These are phyloP conservation scores for Desmophyllum pertusum DNA, from an alignment of 92 coral and sea anemone genomes.

Conservation along the genomic window DNA sequence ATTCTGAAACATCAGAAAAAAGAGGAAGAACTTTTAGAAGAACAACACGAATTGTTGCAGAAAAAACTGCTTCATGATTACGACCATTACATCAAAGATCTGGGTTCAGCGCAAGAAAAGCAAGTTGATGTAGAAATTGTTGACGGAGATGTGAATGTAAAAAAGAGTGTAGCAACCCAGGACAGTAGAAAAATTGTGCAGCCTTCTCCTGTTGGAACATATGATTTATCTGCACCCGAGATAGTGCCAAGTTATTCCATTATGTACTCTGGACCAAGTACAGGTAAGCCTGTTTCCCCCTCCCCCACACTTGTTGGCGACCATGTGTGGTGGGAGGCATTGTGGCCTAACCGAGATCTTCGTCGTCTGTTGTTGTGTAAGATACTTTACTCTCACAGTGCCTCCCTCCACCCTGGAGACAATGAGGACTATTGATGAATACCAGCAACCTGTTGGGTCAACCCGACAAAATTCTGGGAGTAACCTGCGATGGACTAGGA, in stretches of 20 bases:
- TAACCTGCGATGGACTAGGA: too few relatives aligned
- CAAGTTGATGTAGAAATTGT: slow-evolving; percentile 64
- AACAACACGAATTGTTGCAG: slow-evolving; percentile 79
- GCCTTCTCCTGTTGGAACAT: slow-evolving; percentile 71
- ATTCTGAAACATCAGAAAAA: slow-evolving; percentile 69
- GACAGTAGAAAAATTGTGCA: slow-evolving; percentile 54
- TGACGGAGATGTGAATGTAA: slow-evolving; percentile 61
- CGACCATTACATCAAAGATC: slow-evolving; percentile 69
- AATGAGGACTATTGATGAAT: too few relatives aligned
- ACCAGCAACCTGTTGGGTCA: too few relatives aligned
- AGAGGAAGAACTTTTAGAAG: slow-evolving; percentile 70
- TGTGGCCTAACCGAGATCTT: too few relatives aligned
- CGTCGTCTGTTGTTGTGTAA: too few relatives aligned
- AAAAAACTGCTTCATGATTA: slow-evolving; percentile 74
- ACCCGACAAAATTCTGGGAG: too few relatives aligned
- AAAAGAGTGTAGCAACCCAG: slow-evolving; percentile 3
- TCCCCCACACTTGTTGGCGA: too few relatives aligned
- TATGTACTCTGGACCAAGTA: slow-evolving; percentile 40
- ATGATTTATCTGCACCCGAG: slow-evolving; percentile 71
- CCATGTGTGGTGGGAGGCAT: not conserved
- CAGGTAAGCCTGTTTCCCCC: slow-evolving; percentile 21
- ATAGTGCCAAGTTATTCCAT: slow-evolving; percentile 72
- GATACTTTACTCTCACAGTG: too few relatives aligned
- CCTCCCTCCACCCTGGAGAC: too few relatives aligned
- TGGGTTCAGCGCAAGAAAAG: slow-evolving; percentile 54